phyloP scores from a whole-genome alignment of 2,888 invertebrate genomes.

The Hemaris fuciformis region DNA sequence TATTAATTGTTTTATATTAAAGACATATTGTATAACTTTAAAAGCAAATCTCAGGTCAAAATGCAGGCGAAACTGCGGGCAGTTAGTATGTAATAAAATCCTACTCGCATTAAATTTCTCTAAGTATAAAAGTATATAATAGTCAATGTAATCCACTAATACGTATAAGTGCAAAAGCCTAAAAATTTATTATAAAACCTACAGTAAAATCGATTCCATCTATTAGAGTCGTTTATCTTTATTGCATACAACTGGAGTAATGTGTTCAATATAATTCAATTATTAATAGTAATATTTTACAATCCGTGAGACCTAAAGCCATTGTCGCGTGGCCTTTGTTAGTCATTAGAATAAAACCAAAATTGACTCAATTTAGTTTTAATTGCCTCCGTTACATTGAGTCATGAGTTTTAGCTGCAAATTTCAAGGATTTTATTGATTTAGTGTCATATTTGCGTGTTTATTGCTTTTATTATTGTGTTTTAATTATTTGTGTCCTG shows the following conservation, averaged over 20 bases:
- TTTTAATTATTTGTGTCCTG: neutral
- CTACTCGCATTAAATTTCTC: too few species aligned
- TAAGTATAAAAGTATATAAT: too few species aligned
- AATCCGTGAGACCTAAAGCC: neutral
- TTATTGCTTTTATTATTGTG: neutral
- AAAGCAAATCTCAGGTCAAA: too few species aligned
- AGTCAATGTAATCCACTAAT: neutral
- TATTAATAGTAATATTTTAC: neutral
- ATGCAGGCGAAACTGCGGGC: too few species aligned
- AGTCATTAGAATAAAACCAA: neutral
- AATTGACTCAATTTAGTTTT: neutral
- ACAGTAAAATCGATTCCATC: neutral
- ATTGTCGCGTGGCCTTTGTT: neutral
- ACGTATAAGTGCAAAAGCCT: too few species aligned
- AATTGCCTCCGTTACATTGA: neutral
- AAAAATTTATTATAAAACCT: neutral
- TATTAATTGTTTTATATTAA: too few species aligned
- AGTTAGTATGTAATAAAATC: too few species aligned
- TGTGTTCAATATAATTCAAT: neutral
- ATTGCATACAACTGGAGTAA: neutral
- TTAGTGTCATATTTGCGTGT: neutral
- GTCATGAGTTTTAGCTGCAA: neutral
- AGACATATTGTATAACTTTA: too few species aligned
- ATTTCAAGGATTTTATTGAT: neutral
- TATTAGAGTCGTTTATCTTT: neutral